phyloP scores from a whole-genome alignment of 2,797 vertebrate genomes.

The Aselliscus stoliczkanus region DNA sequence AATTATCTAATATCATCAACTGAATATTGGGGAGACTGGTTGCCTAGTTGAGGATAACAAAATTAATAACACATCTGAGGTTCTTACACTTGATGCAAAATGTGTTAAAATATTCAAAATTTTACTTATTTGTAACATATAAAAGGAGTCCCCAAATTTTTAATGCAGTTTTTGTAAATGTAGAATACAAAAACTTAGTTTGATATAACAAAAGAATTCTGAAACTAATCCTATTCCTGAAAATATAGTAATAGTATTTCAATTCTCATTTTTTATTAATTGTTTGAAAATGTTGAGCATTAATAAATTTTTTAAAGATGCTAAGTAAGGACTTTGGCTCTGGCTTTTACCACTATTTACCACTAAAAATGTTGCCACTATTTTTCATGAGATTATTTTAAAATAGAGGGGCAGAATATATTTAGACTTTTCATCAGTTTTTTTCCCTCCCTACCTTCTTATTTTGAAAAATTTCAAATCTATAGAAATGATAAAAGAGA shows the following conservation, averaged over 20 bases:
- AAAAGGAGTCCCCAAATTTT: background rate
- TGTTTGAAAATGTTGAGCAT: background rate
- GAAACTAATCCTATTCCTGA: background rate
- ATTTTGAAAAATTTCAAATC: background rate
- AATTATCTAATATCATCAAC: background rate
- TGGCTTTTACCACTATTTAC: background rate
- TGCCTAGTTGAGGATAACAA: background rate
- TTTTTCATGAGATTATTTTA: background rate
- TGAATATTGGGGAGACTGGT: background rate
- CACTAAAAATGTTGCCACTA: background rate
- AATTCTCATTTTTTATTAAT: background rate
- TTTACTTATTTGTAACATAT: background rate
- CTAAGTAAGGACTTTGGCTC: background rate
- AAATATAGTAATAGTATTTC: background rate
- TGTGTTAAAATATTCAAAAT: background rate
- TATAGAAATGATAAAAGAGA: background rate
- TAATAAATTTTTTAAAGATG: background rate
- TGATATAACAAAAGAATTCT: background rate
- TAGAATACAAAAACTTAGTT: background rate
- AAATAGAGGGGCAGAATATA: background rate
- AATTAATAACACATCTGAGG: background rate
- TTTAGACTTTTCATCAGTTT: background rate
- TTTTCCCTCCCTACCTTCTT: background rate
- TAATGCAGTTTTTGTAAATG: background rate
- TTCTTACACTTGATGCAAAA: background rate